Evolutionary conservation across 1,140 invertebrate species (phyloP), one percentile per base, ranked within the genome.

Genomic region (Piezodorus guildinii): DNA sequence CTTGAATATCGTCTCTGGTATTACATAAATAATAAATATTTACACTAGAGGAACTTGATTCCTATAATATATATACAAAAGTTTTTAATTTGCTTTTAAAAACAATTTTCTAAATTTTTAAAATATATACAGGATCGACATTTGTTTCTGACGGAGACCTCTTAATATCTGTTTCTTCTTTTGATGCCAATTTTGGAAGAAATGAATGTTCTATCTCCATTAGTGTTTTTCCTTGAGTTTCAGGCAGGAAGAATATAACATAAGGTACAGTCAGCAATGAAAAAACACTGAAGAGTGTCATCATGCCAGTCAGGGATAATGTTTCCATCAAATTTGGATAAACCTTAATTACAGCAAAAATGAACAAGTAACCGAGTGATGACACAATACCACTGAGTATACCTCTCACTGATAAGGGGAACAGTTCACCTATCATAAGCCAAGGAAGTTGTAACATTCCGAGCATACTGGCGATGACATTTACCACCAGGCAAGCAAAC

Each of bases 221-320:
- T n/a, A 91, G 74, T 45, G 80, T 83, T 68, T 85, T 85, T 9
- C 85, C 85, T 72, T 87, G 85, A 0, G 90, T 94, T 74, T 94
- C 90, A 0, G 89, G 89, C 0, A 93, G 75, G 69, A 85, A 80
- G 14, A 83, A 76, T 2, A 80, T 74, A 16, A 83, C 86, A 71
- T 85, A 89, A 0, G 83, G 68, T 0, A 83, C 78, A 0, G 87
- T 82, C 1, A 85, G 56, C 0, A 85, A 71, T 0, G 86, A 83
- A 58, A 86, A 80, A 1, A 77, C 79, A 3, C 85, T 79, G 72
- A 94, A 95, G 9, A 88, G 75, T 75, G 86, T 88, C 71, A 91
- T 81, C 2, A 84, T 85, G 0, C 80, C 83, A 68, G 90, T 87
- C 16, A 84, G 79, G 6, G 82, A 77, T 1, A 86, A 65, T 0